Conservation (phyloP, 2,888 invertebrate genomes). For the Flexamia atlantica region DNA sequence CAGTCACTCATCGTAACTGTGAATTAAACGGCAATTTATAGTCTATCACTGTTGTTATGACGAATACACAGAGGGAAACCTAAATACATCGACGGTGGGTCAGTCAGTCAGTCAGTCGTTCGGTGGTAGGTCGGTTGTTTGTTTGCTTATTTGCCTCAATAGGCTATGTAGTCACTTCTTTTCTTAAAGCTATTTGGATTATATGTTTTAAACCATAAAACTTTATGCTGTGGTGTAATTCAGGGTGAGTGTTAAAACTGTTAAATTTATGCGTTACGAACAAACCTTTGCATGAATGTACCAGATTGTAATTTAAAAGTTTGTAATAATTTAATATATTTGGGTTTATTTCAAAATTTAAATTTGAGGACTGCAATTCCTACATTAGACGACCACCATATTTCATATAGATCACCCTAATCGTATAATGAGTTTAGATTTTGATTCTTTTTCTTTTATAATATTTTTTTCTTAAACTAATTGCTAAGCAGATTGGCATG, state of each 20-base stretch:
- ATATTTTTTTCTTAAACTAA: no score
- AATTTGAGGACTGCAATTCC: no score
- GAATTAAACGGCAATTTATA: slow-evolving; percentile 19
- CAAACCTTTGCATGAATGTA: neutral
- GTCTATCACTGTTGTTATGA: slow-evolving; percentile 1
- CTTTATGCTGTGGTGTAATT: slow-evolving; percentile 1
- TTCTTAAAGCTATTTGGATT: neutral
- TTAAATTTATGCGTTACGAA: no score
- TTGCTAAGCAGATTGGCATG: no score
- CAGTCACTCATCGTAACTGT: slow-evolving; percentile 1
- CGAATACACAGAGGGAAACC: neutral
- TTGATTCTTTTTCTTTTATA: no score
- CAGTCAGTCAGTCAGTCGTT: neutral
- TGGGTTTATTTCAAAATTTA: no score
- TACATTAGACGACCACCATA: no score
- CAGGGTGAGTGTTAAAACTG: slow-evolving; percentile 12
- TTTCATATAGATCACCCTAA: no score
- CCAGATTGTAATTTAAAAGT: neutral
- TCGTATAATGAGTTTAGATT: no score
- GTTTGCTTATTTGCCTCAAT: neutral
- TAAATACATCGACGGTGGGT: neutral
- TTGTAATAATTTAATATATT: no score
- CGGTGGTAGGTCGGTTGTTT: neutral
- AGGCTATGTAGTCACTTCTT: neutral
- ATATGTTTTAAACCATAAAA: neutral